Evolutionary conservation across 2,888 invertebrate genomes (phyloP), one percentile per base, ranked within the genome.

Genomic region (Dorcus parallelipipedus): DNA sequence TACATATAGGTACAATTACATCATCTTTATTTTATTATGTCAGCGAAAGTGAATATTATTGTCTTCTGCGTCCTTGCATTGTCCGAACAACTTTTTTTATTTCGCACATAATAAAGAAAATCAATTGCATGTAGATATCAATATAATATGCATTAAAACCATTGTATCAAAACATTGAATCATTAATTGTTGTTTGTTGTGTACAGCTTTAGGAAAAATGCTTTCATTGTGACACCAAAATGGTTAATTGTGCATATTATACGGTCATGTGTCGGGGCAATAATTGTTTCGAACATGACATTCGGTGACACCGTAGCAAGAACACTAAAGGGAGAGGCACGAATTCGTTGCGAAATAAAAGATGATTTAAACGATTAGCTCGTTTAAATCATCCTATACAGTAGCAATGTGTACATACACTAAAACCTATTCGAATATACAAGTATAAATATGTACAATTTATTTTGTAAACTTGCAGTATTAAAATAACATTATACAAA

Each of bases 241-340:
- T 77, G 76, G 77, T 76, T 65, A 56, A 51, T 54, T 73, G 71
- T 78, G 78, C 76, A 77, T 77, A 77, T 77, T 76, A 76, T 67
- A 60, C 33, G 72, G 71, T 71, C 70, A 68, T 69, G 69, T 69
- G 68, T 67, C 67, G 67, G 71, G 70, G 26, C 26, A 33, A 33
- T 58, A 38, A 48, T 58, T 53, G 49, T 47, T 51, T 43, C 54
- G 45, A 43, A 48, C 72, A 66, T 67, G 69, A 71, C 70, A 69
- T 70, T 76, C 77, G 77, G 76, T 76, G 76, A 76, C 73, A 73
- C 70, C 64, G 64, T 72, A 69, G 73, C 73, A 64, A 73, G 72
- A 73, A 72, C 69, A 71, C 76, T 76, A 75, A 76, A 71, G 76
- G 76, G 76, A 72, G 77, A 76, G 77, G 76, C 76, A 76, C 71